phyloP scores from a whole-genome alignment of 2,113 vertebrate species.

The Chionomys nivalis region DNA sequence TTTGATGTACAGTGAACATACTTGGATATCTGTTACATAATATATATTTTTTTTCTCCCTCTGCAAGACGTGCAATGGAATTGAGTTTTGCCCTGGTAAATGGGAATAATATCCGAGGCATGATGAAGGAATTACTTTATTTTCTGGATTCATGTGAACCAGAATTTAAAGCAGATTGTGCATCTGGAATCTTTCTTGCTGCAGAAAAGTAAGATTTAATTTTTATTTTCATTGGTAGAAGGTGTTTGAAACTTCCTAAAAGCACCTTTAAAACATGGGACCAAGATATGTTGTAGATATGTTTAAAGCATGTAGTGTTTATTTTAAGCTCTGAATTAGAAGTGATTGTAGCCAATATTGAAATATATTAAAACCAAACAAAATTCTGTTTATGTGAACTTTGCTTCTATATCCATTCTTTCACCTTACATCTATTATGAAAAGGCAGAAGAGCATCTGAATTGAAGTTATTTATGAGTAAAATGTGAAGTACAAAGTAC shows the following conservation, averaged over 20 bases:
- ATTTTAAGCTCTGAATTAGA: conserved; percentile 37
- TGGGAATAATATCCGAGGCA: conserved; percentile 98
- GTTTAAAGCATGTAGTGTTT: not conserved
- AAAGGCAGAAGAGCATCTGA: not conserved
- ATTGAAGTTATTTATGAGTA: not conserved
- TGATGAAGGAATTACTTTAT: conserved; percentile 99
- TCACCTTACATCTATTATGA: not conserved
- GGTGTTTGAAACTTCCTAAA: conserved; percentile 10
- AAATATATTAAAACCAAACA: conserved; percentile 7
- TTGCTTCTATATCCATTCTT: not conserved
- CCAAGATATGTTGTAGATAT: not conserved
- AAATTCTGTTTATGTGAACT: not conserved
- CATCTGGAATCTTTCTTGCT: conserved; percentile 98
- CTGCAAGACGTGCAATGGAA: conserved; percentile 96
- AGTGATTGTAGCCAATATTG: conserved; percentile 35
- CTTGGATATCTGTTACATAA: conserved; percentile 51
- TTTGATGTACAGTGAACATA: conserved; percentile 5
- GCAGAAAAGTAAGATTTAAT: conserved; percentile 95
- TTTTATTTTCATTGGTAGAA: conserved; percentile 57
- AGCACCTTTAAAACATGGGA: conserved; percentile 34
- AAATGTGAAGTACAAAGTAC: conserved; percentile 9
- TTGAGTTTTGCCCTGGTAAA: conserved; percentile 99
- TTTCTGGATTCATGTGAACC: conserved; percentile 99
- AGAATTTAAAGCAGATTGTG: conserved; percentile 99
- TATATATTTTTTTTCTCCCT: not conserved